A percentile compares a stretch with the other conserved stretches of the same genome.
Conservation (phyloP, 2,888 invertebrate genomes). For the Oithona nana region DNA sequence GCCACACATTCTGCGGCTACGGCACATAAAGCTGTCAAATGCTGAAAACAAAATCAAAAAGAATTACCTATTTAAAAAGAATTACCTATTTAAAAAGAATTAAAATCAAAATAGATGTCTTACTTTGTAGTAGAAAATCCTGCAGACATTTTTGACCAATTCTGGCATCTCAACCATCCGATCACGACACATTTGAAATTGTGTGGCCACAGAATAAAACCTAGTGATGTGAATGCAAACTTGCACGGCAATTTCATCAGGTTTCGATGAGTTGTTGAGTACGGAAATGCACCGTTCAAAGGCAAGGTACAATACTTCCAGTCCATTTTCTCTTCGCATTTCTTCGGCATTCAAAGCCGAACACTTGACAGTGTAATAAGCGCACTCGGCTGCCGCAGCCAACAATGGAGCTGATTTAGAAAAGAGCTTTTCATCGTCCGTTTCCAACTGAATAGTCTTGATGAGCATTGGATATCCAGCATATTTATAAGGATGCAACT, state of each 20-base stretch:
- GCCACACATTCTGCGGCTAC: conserved; percentile 78
- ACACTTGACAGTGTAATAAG: conserved; percentile 87
- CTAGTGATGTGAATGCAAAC: conserved; percentile 77
- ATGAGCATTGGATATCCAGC: conserved; percentile 95
- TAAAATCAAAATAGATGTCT: no score
- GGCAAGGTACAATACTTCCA: conserved; percentile 52
- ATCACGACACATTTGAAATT: conserved; percentile 73
- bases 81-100: conserved; percentile 2
- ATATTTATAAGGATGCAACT: conserved; percentile 87
- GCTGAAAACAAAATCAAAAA: no score
- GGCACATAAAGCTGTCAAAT: conserved; percentile 58
- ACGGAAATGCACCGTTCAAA: conserved; percentile 86
- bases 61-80: neutral
- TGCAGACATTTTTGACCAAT: conserved; percentile 63
- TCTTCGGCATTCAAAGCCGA: conserved; percentile 96
- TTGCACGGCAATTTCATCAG: conserved; percentile 59
- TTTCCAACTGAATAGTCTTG: conserved; percentile 81
- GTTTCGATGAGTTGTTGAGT: conserved; percentile 53
- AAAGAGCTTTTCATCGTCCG: conserved; percentile 78
- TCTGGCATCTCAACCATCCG: conserved; percentile 69
- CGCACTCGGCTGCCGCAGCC: conserved; percentile 77
- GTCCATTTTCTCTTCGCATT: conserved; percentile 36
- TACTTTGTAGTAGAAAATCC: conserved; percentile 52
- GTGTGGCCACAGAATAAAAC: conserved; percentile 87
- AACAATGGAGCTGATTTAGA: conserved; percentile 54